Percentiles rank a stretch among this genome's conserved stretches.
Conservation (phyloP, 2,797 vertebrate genomes). For the Danio kyathit region DNA sequence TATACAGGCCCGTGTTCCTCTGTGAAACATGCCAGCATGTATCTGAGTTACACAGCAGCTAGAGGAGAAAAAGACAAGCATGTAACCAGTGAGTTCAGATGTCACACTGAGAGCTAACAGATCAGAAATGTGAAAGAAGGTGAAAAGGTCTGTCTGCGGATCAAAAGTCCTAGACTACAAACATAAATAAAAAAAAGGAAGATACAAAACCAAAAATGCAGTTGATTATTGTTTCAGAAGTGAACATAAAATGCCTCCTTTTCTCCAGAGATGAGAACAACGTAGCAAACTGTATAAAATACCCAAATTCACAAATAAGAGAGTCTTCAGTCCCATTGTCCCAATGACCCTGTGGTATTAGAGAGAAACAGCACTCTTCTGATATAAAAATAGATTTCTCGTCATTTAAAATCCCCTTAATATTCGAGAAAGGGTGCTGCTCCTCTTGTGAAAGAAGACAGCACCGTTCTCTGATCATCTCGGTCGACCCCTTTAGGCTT, state of each 20-base stretch:
- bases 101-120: slow-evolving; percentile 33
- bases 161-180: slow-evolving; percentile 28
- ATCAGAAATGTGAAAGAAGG: slow-evolving; percentile 37
- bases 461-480: slow-evolving; percentile 60
- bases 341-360: slow-evolving; percentile 73
- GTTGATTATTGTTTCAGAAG: slow-evolving; percentile 57
- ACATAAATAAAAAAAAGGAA: slow-evolving; percentile 63
- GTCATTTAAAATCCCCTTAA: slow-evolving; percentile 86
- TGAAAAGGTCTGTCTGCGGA: slow-evolving; percentile 16
- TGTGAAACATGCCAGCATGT: slow-evolving; percentile 52
- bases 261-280: slow-evolving; percentile 77
- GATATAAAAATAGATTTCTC: slow-evolving; percentile 88
- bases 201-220: slow-evolving; percentile 63
- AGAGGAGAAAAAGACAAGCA: slow-evolving; percentile 52
- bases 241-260: slow-evolving; percentile 63
- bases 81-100: slow-evolving; percentile 35
- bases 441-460: slow-evolving; percentile 53
- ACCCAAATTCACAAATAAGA: slow-evolving; percentile 75
- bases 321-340: slow-evolving; percentile 67
- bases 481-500: slow-evolving; percentile 70
- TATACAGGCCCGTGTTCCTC: slow-evolving; percentile 44
- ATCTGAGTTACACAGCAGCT: slow-evolving; percentile 50
- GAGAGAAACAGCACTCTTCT: slow-evolving; percentile 80
- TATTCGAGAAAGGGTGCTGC: slow-evolving; percentile 76
- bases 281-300: slow-evolving; percentile 80